Percentiles rank a stretch among this genome's conserved stretches.
Evolutionary conservation across 2,113 vertebrate genomes (phyloP).

Genomic region (Hymenochirus boettgeri): DNA sequence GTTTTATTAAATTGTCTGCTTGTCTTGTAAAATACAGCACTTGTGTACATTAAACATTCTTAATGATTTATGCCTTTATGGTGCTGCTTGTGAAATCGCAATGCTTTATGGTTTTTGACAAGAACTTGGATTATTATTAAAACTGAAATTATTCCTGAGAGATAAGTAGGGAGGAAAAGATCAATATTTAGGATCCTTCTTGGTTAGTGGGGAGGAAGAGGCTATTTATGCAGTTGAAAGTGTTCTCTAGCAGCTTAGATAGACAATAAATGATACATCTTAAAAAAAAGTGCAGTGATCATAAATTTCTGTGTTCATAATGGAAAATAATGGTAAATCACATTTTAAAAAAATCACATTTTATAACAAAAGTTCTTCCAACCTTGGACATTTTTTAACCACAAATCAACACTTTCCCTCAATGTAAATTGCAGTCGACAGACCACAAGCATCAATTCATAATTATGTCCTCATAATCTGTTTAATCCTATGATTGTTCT

Average conservation of each 20-base stretch:
- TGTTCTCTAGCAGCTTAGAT: neutral
- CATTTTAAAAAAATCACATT: neutral
- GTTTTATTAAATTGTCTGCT: conserved; percentile 51
- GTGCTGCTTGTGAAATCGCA: conserved; percentile 48
- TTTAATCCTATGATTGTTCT: neutral
- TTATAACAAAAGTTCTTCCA: neutral
- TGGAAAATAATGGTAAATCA: neutral
- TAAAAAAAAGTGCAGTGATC: neutral
- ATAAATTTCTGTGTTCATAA: neutral
- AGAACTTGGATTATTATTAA: conserved; percentile 60
- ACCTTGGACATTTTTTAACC: neutral
- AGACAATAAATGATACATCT: neutral
- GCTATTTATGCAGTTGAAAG: neutral
- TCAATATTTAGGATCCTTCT: conserved; percentile 46
- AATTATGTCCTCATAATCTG: neutral
- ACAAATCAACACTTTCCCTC: neutral
- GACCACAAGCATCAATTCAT: neutral
- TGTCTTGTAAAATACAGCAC: conserved; percentile 40
- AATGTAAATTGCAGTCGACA: neutral
- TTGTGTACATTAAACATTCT: conserved; percentile 35
- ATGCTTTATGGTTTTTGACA: conserved; percentile 49
- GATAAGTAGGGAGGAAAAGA: conserved; percentile 40
- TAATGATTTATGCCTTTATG: conserved; percentile 44
- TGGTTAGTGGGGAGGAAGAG: neutral
- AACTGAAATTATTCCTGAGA: conserved; percentile 55